phyloP scores from a whole-genome alignment of 2,888 invertebrate genomes.

The Sycophila texana region DNA sequence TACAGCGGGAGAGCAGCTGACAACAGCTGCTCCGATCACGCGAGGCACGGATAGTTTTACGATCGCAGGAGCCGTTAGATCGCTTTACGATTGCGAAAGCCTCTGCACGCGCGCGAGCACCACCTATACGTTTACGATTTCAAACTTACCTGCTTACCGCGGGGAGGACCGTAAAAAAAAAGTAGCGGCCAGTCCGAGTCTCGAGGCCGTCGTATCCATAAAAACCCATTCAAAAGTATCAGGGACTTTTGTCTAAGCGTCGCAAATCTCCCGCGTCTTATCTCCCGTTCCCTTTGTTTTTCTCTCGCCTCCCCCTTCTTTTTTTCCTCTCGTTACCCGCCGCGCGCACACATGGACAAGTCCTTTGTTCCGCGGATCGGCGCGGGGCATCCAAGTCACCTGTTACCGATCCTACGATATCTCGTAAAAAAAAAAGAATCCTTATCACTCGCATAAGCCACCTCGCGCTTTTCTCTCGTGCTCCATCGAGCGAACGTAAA shows the following conservation, averaged over 20 bases:
- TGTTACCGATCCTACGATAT: slow-evolving; percentile 23
- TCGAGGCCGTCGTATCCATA: slow-evolving; percentile 54
- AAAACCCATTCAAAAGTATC: slow-evolving; percentile 52
- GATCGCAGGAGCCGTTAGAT: slow-evolving; percentile 60
- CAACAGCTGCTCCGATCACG: slow-evolving; percentile 46
- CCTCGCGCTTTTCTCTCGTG: background rate
- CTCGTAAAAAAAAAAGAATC: background rate
- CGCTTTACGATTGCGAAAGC: slow-evolving; percentile 62
- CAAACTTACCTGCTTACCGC: slow-evolving; percentile 52
- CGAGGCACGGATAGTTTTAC: slow-evolving; percentile 58
- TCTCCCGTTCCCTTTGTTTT: slow-evolving; percentile 14
- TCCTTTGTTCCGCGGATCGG: background rate
- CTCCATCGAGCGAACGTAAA: background rate
- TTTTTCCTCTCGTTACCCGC: background rate
- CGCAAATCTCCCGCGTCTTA: background rate
- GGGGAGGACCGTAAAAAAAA: slow-evolving; percentile 48
- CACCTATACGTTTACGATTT: slow-evolving; percentile 56
- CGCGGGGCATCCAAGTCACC: slow-evolving; percentile 25
- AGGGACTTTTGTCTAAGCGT: slow-evolving; percentile 33
- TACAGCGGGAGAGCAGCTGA: slow-evolving; percentile 11
- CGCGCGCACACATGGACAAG: background rate
- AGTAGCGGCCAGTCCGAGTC: slow-evolving; percentile 12
- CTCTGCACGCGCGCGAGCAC: slow-evolving; percentile 6
- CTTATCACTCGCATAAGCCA: background rate
- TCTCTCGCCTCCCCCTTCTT: background rate